Evolutionary conservation across 2,888 invertebrate species (phyloP).

Genomic region (Timema podura): DNA sequence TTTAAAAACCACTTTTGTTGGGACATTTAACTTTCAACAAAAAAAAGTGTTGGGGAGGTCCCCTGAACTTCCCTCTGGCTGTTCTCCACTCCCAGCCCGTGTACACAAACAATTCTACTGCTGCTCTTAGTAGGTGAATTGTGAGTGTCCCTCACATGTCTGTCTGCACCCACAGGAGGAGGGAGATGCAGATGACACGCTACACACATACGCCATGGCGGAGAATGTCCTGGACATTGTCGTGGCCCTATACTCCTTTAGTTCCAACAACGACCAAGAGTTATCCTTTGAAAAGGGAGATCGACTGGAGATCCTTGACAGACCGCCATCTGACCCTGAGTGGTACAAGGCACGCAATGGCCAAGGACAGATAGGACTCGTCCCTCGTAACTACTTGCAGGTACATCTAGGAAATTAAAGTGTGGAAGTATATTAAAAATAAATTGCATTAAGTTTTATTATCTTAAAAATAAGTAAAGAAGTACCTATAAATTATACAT

Average conservation of each 20-base stretch:
- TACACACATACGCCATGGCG: conserved; percentile 91
- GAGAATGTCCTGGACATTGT: conserved; percentile 95
- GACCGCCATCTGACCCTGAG: conserved; percentile 96
- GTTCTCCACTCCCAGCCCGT: too few relatives aligned
- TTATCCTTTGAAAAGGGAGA: conserved; percentile 96
- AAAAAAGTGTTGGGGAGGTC: too few relatives aligned
- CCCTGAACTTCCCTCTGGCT: too few relatives aligned
- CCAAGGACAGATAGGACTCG: conserved; percentile 88
- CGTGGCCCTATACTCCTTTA: conserved; percentile 90
- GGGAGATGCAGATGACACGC: conserved; percentile 78
- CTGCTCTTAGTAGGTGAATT: too few relatives aligned
- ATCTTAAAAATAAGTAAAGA: too few relatives aligned
- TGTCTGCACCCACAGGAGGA: conserved; percentile 50
- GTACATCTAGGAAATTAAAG: conserved; percentile 34
- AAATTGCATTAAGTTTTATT: too few relatives aligned
- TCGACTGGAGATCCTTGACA: conserved; percentile 90
- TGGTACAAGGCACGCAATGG: conserved; percentile 97
- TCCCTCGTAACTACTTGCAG: conserved; percentile 89
- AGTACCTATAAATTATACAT: too few relatives aligned
- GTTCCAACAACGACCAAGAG: conserved; percentile 92
- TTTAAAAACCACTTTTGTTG: too few relatives aligned
- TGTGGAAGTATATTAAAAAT: background rate
- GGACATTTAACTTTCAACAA: too few relatives aligned
- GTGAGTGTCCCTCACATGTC: too few relatives aligned
- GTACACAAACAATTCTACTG: too few relatives aligned